phyloP scores from a whole-genome alignment of 2,797 vertebrate genomes.

The Chromis chromis region DNA sequence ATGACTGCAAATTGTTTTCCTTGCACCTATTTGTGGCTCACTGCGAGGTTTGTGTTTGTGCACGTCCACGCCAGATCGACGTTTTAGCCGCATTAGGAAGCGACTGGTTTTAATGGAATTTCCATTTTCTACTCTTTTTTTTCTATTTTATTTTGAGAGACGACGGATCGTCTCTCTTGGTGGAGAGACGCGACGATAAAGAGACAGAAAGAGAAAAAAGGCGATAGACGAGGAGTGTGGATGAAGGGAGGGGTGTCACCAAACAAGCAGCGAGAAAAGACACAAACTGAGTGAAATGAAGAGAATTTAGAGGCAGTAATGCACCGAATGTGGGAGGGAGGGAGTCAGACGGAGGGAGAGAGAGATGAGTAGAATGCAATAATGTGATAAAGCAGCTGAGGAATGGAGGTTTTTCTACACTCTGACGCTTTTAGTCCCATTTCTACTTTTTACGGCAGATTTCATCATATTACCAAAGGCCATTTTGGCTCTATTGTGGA shows the following conservation, averaged over 20 bases:
- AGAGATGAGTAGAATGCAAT: constrained; percentile 80
- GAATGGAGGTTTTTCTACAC: constrained; percentile 81
- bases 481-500: constrained; percentile 82
- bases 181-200: constrained; percentile 19
- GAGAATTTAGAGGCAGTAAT: constrained; percentile 70
- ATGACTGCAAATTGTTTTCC: constrained; percentile 74
- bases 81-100: constrained; percentile 57
- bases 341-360: constrained; percentile 59
- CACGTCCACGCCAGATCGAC: constrained; percentile 33
- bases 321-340: constrained; percentile 65
- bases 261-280: constrained; percentile 51
- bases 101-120: constrained; percentile 70
- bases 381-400: constrained; percentile 82
- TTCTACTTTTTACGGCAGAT: constrained; percentile 84
- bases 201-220: constrained; percentile 5
- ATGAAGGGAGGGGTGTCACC: constrained; percentile 58
- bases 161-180: constrained; percentile 43
- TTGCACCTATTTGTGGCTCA: constrained; percentile 69
- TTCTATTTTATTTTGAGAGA: not conserved
- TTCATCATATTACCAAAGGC: constrained; percentile 85
- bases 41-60: constrained; percentile 44
- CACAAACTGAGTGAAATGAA: constrained; percentile 54
- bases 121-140: constrained; percentile 65
- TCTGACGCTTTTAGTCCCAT: constrained; percentile 82
- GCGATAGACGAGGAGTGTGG: constrained; percentile 42